Conservation (phyloP, 2,888 invertebrate genomes). For the Magallana nippona region DNA sequence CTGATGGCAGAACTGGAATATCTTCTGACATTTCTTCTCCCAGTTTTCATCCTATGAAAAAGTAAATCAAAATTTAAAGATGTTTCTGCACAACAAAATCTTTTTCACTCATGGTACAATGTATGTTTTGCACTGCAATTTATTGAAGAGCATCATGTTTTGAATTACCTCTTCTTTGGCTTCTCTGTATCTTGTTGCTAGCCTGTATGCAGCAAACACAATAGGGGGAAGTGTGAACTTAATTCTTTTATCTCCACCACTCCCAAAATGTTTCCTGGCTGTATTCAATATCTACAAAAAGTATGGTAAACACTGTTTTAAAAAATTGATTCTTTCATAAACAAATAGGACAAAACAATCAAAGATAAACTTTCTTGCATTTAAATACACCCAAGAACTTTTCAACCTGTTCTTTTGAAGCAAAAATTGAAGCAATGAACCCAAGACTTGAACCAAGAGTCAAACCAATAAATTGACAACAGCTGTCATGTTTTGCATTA, state of each 20-base stretch:
- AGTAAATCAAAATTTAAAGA: slow-evolving; percentile 10
- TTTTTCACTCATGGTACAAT: neutral
- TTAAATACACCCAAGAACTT: too few relatives aligned
- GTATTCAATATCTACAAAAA: slow-evolving; percentile 90
- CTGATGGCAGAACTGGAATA: slow-evolving; percentile 98
- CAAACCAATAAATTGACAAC: too few relatives aligned
- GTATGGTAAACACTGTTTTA: slow-evolving; percentile 24
- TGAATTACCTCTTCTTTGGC: slow-evolving; percentile 84
- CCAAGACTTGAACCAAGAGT: too few relatives aligned
- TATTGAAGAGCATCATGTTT: too few relatives aligned
- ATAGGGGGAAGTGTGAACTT: slow-evolving; percentile 95
- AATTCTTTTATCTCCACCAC: slow-evolving; percentile 93
- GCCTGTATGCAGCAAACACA: slow-evolving; percentile 91
- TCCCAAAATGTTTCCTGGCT: slow-evolving; percentile 92
- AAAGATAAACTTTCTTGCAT: neutral
- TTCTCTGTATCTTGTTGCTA: slow-evolving; percentile 91
- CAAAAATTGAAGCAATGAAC: too few relatives aligned
- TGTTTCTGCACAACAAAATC: too few relatives aligned
- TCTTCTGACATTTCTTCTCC: slow-evolving; percentile 99
- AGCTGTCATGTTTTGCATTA: too few relatives aligned
- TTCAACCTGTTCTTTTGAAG: too few relatives aligned
- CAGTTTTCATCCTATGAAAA: slow-evolving; percentile 91
- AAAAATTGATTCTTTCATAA: neutral
- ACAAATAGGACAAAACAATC: neutral
- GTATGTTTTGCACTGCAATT: too few relatives aligned